A percentile compares a stretch with the other conserved stretches of the same genome.
Evolutionary conservation across 2,113 vertebrate genomes (phyloP).

Genomic region (Poecilia latipinna): DNA sequence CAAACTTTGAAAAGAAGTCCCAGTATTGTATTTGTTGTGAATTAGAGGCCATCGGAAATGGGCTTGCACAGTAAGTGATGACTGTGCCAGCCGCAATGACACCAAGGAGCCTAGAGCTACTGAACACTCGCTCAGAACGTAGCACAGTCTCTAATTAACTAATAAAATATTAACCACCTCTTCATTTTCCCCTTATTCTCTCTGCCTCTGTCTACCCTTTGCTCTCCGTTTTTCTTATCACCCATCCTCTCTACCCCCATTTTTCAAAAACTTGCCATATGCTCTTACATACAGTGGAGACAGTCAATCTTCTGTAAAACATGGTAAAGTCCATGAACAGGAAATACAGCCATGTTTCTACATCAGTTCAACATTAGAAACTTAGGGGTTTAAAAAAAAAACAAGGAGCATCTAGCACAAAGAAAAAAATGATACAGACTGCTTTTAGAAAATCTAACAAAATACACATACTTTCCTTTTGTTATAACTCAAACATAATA

Average conservation of each 20-base stretch:
- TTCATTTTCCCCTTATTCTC: conserved; percentile 69
- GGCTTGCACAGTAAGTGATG: conserved; percentile 75
- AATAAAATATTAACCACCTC: conserved; percentile 81
- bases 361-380: neutral
- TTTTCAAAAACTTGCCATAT: conserved; percentile 50
- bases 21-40: conserved; percentile 53
- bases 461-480: neutral
- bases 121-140: conserved; percentile 64
- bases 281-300: conserved; percentile 19
- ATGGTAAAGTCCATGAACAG: conserved; percentile 1
- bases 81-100: conserved; percentile 73
- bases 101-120: conserved; percentile 74
- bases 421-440: conserved; percentile 11
- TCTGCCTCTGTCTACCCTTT: conserved; percentile 58
- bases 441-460: conserved; percentile 2
- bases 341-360: conserved; percentile 17
- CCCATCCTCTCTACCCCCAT: conserved; percentile 57
- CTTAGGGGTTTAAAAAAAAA: conserved; percentile 23
- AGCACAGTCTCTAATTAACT: conserved; percentile 78
- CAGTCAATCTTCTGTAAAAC: conserved; percentile 21
- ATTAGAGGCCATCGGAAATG: conserved; percentile 57
- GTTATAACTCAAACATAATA: neutral
- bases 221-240: conserved; percentile 54
- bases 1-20: conserved; percentile 3
- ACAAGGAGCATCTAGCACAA: neutral